Base-by-base conservation (phyloP, 1,140 invertebrate species). In the Aplysia californica region DNA sequence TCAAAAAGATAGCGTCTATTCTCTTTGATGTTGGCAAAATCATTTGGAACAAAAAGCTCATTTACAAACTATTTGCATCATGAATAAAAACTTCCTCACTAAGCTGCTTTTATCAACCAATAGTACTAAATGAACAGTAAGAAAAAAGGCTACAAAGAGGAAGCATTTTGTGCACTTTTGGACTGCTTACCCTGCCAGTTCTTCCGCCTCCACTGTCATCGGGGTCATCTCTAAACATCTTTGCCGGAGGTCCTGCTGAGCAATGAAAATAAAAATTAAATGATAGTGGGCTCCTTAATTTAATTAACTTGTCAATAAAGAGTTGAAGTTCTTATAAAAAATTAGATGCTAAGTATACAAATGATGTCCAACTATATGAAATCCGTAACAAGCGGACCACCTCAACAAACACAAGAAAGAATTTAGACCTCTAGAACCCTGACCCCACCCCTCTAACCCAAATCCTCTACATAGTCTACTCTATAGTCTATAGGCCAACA, bases 151-250 rank as follows among this genome's bases (percentile, higher is more conserved):
- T 21, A 18, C 6, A 61, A 18, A 61, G 10, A 50, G n/a, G 44
- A 61, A 18, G 6, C 10, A 18, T 61, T 18, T 29, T 21, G 10
- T 18, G 6, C 26, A 61, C 15, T 21, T 29, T 61, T 18, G 26
- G 6, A 21, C 21, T 69, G 21, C 72, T 70, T 65, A 77, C 75
- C 68, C 58, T 70, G 10, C 39, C 55, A 58, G 50, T 56, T 61
- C 58, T 71, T 64, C 56, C 56, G 29, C 55, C 18, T 59, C 36
- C 41, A 33, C 6, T 21, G 23, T 70, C 44, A 38, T 50, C 59
- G 36, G 3, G 23, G 18, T 72, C 69, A 20, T 50, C 61, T 41
- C 23, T 38, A 23, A 29, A 39, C 31, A 68, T 68, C 23, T 68
- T 68, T 39, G 66, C 36, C 0, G 41, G 44, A 3, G 55, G 58